Evolutionary conservation across 2,797 vertebrate species (phyloP).

Genomic region (Lemur catta): DNA sequence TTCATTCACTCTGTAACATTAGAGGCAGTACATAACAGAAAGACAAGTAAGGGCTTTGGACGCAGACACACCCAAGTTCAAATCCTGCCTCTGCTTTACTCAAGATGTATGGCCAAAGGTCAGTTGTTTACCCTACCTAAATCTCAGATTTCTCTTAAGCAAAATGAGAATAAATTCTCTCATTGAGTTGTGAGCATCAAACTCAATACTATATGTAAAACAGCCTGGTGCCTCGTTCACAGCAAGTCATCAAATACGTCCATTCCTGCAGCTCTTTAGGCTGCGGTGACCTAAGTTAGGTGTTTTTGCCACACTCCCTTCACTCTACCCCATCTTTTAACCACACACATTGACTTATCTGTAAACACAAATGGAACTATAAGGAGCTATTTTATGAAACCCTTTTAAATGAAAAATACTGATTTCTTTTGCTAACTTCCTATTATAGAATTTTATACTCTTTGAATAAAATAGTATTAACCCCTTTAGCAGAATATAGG

Average conservation of each 20-base stretch:
- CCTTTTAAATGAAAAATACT: neutral
- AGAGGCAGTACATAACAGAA: neutral
- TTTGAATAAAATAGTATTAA: neutral
- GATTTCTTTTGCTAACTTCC: neutral
- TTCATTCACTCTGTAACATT: constrained; percentile 7
- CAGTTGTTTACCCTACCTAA: neutral
- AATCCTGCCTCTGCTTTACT: neutral
- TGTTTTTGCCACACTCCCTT: neutral
- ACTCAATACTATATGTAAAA: neutral
- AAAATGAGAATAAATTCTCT: neutral
- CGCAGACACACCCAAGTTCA: neutral
- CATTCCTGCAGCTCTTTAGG: neutral
- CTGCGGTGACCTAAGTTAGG: neutral
- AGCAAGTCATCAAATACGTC: neutral
- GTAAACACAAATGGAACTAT: neutral
- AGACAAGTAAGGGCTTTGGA: neutral
- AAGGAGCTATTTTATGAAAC: neutral
- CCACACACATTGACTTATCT: neutral
- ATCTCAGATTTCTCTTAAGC: neutral
- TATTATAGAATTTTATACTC: neutral
- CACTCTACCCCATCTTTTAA: neutral
- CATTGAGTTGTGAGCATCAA: neutral
- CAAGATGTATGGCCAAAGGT: neutral
- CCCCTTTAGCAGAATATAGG: neutral
- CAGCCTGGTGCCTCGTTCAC: neutral